phyloP scores from a whole-genome alignment of 2,113 vertebrate genomes.

The Oxyruncus cristatus region DNA sequence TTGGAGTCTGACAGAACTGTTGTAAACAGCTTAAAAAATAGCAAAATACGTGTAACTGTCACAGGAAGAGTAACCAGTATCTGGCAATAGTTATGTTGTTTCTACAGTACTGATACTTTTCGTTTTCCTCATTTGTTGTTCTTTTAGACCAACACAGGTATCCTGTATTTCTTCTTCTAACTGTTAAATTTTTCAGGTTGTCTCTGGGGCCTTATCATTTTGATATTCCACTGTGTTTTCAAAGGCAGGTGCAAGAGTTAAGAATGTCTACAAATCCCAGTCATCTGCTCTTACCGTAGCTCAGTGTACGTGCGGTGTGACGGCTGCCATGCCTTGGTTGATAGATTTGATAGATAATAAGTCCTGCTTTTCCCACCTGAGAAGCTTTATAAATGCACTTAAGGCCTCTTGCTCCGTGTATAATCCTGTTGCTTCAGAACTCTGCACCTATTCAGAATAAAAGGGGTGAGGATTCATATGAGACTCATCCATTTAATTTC shows the following conservation, averaged over 20 bases:
- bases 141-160: background rate
- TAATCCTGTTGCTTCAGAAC: constrained; percentile 73
- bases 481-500: background rate
- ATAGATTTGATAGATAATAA: background rate
- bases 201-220: background rate
- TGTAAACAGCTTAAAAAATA: background rate
- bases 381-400: background rate
- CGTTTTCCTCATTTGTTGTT: background rate
- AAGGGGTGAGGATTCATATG: background rate
- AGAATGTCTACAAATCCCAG: background rate
- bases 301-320: background rate
- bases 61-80: background rate
- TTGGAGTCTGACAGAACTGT: constrained; percentile 18
- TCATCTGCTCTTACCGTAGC: background rate
- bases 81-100: background rate
- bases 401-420: background rate
- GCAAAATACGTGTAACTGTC: background rate
- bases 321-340: background rate
- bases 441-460: constrained; percentile 55
- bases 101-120: background rate
- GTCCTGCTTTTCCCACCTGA: background rate
- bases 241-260: background rate
- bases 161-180: constrained; percentile 20
- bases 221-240: constrained; percentile 19
- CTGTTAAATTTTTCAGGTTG: background rate